Base-by-base conservation (phyloP, 2,888 invertebrate species). In the Lasioglossum vierecki region DNA sequence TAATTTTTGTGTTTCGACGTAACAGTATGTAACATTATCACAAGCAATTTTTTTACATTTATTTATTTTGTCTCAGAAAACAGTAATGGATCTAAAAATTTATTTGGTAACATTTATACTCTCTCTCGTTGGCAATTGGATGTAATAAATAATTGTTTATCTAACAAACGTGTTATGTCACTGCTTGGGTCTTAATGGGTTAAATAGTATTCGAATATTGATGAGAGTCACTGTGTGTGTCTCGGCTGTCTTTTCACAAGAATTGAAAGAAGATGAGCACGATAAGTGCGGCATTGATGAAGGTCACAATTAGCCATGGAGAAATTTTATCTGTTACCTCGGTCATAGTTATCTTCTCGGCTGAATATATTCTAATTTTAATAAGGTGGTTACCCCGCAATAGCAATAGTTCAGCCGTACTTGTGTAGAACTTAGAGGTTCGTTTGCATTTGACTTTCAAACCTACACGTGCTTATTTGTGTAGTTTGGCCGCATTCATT, bases 371-470 rank as follows among this genome's bases (percentile, higher is more conserved):
- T 53, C 18, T 18, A 26, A 72, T 66, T 71, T 63, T 76, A 77
- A 78, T 73, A 53, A 68, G n/a, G 26, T 26, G 35, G 39, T 49
- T 66, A 73, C 18, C 6, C 46, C n/a, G 26, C n/a, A 57, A 30
- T 6, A 78, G 66, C 6, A 18, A 41, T 15, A 73, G 73, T 72
- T 30, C 35, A 44, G 66, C 49, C 15, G 18, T 83, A 76, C 74
- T 70, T 68, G 72, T 53, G 57, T 35, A 30, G 22, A 22, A 0
- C 41, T 35, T 30, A 30, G 39, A 73, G 57, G 72, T 79, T 85
- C 77, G 57, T 90, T 88, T 76, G 83, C 88, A 87, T 90, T 84
- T 90, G 88, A 90, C 86, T 90, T 90, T 90, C 83, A 82, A 85
- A 53, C 76, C 82, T 44, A 81, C 49, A 79, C 82, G 77, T 66